Evolutionary conservation across 2,797 vertebrate species (phyloP), one percentile per base, ranked within the genome.

Genomic region (Tokudaia tokunoshimensis): DNA sequence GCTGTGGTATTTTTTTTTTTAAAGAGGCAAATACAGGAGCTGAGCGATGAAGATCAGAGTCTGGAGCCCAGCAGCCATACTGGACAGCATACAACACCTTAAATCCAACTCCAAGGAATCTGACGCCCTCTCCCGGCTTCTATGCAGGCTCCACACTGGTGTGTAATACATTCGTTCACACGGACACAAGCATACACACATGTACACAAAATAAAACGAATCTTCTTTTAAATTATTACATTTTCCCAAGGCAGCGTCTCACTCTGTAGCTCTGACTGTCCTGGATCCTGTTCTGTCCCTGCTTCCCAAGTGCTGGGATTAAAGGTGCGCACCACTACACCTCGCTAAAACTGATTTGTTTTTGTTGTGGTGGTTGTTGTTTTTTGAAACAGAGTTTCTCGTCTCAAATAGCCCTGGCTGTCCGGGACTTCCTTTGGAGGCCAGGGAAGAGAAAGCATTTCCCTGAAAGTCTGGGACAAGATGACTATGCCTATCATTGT

Each of bases 401-500:
- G 22, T 61, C 4, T 61, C 50, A 52, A 61, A 10, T 61, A 61
- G 59, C 59, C 20, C 59, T 61, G 59, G 59, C 22, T 61, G 22
- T 61, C 8, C 59, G 8, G 0, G 59, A 61, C 59, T 61, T 8
- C 59, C 59, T 61, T 61, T 61, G 59, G 24, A 61, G 22, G 24
- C 59, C 59, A 61, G 8, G 22, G 8, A 24, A 61, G 20, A 61
- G 20, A 61, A 52, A n/a, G 1, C 17, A 6, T 10, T 31, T 57
- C 15, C 63, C 74, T n/a, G 0, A 34, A 15, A 57, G 81, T 14
- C 0, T 8, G 22, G 55, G 34, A 8, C 5, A 19, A 72, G 55
- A 6, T 26, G 41, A 8, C 19, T 4, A 2, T 11, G 26, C 2
- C 26, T 11, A 0, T 2, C 31, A 12, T 26, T 29, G 70, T 59